A percentile compares a stretch with the other conserved stretches of the same genome.
These are phyloP conservation scores for Serinus canaria DNA, from an alignment of 2,113 vertebrate genomes.

Conservation along the genomic window DNA sequence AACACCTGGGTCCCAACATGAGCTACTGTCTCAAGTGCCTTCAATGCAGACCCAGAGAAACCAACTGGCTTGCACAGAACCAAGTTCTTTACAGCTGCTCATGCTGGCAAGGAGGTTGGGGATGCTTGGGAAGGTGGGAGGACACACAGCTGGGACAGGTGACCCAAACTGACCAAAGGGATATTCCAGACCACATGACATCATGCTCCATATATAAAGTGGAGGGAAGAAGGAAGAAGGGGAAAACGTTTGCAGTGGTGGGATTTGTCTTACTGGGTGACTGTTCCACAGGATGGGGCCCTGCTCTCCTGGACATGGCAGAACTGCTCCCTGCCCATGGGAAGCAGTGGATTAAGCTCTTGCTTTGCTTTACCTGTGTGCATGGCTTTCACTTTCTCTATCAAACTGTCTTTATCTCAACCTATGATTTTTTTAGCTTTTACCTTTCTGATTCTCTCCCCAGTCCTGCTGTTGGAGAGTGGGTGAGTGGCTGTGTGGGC, in stretches of 20 bases:
- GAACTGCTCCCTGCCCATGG: neutral
- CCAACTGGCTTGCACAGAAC: neutral
- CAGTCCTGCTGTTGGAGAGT: neutral
- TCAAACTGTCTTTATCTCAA: neutral
- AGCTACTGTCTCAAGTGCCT: too few relatives aligned
- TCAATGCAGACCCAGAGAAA: too few relatives aligned
- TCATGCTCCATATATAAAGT: neutral
- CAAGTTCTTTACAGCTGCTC: neutral
- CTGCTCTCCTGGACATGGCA: neutral
- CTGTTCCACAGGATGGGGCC: neutral
- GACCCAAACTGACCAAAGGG: neutral
- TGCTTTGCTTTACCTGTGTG: neutral
- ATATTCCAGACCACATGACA: neutral
- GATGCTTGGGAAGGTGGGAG: accelerated
- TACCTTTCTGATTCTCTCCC: neutral
- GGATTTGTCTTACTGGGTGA: neutral
- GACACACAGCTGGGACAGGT: neutral
- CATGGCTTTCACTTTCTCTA: neutral
- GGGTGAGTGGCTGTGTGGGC: neutral
- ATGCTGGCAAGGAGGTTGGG: accelerated
- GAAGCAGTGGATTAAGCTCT: neutral
- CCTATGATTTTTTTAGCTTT: neutral
- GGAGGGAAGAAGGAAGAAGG: neutral
- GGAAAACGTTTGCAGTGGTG: accelerated
- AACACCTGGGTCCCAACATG: too few relatives aligned